Percentiles rank a stretch among this genome's conserved stretches.
phyloP scores from a whole-genome alignment of 2,888 invertebrate species.

The Oscheius sp. region DNA sequence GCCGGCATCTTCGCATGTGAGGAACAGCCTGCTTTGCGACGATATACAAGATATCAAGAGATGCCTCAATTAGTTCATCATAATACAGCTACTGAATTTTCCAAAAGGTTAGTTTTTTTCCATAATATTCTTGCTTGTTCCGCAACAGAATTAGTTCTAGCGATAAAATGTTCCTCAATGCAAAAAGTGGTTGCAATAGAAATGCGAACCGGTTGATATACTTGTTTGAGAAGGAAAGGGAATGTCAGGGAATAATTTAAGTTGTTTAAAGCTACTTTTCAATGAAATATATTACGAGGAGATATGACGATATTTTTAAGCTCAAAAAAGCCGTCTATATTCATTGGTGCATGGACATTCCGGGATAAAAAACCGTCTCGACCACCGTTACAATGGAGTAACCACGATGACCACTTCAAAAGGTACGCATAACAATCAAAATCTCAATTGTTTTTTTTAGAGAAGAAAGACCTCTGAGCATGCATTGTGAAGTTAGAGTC shows the following conservation, averaged over 20 bases:
- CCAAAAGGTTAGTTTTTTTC: conserved; percentile 31
- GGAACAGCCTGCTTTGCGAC: conserved; percentile 45
- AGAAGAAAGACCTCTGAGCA: conserved; percentile 46
- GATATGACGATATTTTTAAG: too few species aligned
- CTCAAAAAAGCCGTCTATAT: conserved; percentile 51
- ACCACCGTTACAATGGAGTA: conserved; percentile 14
- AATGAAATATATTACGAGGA: too few species aligned
- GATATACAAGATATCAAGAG: conserved; percentile 41
- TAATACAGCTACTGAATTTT: conserved; percentile 21
- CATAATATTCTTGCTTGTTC: too few species aligned
- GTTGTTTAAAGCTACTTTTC: too few species aligned
- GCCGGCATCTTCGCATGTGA: conserved; percentile 51
- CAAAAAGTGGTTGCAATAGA: too few species aligned
- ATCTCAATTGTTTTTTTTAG: conserved; percentile 5
- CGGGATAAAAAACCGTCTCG: conserved; percentile 42
- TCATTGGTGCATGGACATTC: conserved; percentile 55
- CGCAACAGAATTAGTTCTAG: too few species aligned
- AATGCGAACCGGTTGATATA: too few species aligned
- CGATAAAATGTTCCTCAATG: too few species aligned
- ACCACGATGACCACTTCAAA: conserved; percentile 1
- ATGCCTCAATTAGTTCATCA: background rate
- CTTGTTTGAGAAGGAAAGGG: too few species aligned
- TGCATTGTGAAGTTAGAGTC: conserved; percentile 41
- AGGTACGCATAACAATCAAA: background rate
- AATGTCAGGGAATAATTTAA: too few species aligned